Evolutionary conservation across 2,888 invertebrate species (phyloP), one percentile per base, ranked within the genome.

Genomic region (Quadriops clusia): DNA sequence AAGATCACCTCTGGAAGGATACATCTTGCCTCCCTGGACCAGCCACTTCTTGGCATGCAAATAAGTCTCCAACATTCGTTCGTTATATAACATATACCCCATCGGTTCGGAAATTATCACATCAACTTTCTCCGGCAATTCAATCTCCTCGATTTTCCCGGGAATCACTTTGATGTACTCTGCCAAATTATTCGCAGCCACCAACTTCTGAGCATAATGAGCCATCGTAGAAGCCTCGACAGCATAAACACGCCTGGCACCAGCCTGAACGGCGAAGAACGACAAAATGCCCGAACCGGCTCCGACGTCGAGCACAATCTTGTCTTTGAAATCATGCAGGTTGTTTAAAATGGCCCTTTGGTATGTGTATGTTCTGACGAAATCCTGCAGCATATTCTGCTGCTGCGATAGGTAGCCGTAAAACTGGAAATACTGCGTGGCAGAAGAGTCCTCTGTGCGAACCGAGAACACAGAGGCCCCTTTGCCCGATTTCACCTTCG

Each of bases 341-440:
- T 98, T 98, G 31, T 85, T 80, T 39, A 94, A 68, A 58, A 98
- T 94, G 33, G 98, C 97, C 50, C 89, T 76, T 63, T 98, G 97
- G 63, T 98, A 98, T 33, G 97, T 97, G 55, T 93, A 90, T 24
- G 98, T 98, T 46, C 98, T 72, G 41, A 97, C 89, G 62, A 91
- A 98, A 61, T 98, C 98, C 66, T 98, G 97, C 85, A 98, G 86
- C 97, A 98, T 98, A 58, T 98, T 98, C 64, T 98, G 98, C 63
- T 98, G 98, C 60, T 98, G 98, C 33, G 94, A 94, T 45, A 98
- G 67, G 65, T 95, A 97, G 41, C 97, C 95, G 64, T 98, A 98
- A 64, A 98, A 98, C 70, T 97, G 94, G 60, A 97, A 97, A 71
- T 98, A 98, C 64, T 98, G 97, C 64, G 86, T 84, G 39, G 97